Percentiles rank a stretch among this genome's conserved stretches.
These are phyloP conservation scores for Stenodema calcarata DNA, from an alignment of 2,888 invertebrate species.

Conservation along the genomic window DNA sequence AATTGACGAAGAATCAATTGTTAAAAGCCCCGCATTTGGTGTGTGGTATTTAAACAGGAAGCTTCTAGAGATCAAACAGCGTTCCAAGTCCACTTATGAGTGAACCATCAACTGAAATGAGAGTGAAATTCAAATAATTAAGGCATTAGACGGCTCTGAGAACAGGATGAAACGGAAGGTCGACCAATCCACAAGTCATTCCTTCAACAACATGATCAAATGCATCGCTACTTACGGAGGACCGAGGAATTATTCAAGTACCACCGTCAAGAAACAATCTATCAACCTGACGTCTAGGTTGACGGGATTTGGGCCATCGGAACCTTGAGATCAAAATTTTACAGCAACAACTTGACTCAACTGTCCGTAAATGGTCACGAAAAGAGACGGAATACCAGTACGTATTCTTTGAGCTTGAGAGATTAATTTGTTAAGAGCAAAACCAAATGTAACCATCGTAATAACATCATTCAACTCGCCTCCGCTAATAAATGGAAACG, in stretches of 20 bases:
- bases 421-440: neutral
- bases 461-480: neutral
- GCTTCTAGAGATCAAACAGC: no score
- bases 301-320: neutral
- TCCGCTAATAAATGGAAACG: neutral
- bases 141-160: no score
- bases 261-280: neutral
- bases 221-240: neutral
- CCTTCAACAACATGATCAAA: neutral
- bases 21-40: no score
- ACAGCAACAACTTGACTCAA: slow-evolving; percentile 9
- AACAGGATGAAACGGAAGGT: neutral
- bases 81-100: no score
- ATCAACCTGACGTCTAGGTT: neutral
- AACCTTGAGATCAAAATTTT: slow-evolving; percentile 38
- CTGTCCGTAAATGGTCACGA: slow-evolving; percentile 43
- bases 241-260: neutral
- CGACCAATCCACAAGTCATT: neutral
- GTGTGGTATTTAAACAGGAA: no score
- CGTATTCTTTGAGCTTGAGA: neutral
- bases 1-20: no score
- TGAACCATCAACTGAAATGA: no score
- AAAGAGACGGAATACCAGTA: neutral
- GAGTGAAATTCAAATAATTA: no score
- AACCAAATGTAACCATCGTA: neutral